Evolutionary conservation across 1,140 invertebrate genomes (phyloP), one percentile per base, ranked within the genome.

Genomic region (Dreissena polymorpha): DNA sequence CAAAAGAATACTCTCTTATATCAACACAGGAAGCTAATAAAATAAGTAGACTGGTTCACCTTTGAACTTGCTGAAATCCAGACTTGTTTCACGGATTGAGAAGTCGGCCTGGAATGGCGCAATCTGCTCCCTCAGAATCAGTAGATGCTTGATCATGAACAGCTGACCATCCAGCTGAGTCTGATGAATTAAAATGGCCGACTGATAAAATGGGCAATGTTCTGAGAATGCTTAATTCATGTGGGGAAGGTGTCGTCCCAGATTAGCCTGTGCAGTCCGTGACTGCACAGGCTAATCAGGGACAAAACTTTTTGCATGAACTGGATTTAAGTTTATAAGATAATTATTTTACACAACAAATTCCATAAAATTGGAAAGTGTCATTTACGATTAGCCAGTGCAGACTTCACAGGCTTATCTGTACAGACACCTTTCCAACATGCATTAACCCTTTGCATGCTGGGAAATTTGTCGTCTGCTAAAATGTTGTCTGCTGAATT

Each of bases 71-170:
- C 96, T 97, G 90, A 99, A 99, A 93, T 99, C 98, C 78, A 99
- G 92, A 67, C 95, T 95, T 0, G 97, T 97, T 93, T 99, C 98
- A 92, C 97, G 97, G 0, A 98, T 95, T 0, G 97, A 96, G 89
- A 99, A 98, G 89, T 99, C 98, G 0, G 99, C 97, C 93, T 99
- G 98, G 91, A 99, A 99, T 0, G 99, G 98, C 0, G 98, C 97
- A 55, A 99, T 99, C 93, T 99, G 99, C 91, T 99, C 99, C 25
- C 99, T 93, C 0, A 99, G 93, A 71, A 99, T 99, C 5, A 99
- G 93, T 63, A 99, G 93, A 94, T 99, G 99, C 93, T 99, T 99
- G 51, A 99, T 98, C 93, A 99, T 96, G 93, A 99, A 99, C 10
- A 99, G 93, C 90, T 97, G 95, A 0, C 97, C 98, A 93, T 99